Percentiles rank a stretch among this genome's conserved stretches.
Evolutionary conservation across 2,113 vertebrate genomes (phyloP).

Genomic region (Catagonus wagneri): DNA sequence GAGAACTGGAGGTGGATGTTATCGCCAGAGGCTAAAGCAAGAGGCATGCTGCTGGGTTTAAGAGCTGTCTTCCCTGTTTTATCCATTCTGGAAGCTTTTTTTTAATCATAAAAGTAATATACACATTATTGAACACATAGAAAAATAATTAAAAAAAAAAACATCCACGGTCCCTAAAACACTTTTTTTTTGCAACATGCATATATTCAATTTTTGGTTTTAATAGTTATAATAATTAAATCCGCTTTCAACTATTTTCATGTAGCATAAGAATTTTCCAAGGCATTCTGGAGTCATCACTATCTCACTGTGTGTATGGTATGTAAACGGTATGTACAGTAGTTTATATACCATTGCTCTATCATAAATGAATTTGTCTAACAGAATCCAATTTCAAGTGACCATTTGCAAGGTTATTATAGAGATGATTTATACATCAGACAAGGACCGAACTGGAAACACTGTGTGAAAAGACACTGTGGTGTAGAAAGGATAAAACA

Average conservation of each 20-base stretch:
- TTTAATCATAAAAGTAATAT: not conserved
- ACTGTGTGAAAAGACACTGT: not conserved
- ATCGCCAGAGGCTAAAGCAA: not conserved
- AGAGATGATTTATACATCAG: not conserved
- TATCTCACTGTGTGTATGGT: not conserved
- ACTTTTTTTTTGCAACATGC: not conserved
- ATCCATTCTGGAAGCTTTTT: not conserved
- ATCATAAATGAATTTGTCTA: not conserved
- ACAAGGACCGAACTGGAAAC: not conserved
- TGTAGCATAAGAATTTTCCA: not conserved
- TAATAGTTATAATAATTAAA: not conserved
- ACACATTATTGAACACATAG: not conserved
- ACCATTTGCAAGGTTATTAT: not conserved
- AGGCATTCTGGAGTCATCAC: not conserved
- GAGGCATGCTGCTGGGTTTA: not conserved
- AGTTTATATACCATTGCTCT: not conserved
- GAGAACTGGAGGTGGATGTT: not conserved
- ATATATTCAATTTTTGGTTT: not conserved
- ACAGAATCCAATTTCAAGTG: not conserved
- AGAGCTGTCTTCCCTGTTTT: not conserved
- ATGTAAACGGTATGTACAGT: not conserved
- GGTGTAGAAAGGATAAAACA: not conserved
- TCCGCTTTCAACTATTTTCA: not conserved
- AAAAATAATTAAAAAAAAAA: conserved; percentile 1
- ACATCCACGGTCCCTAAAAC: not conserved